Base-by-base conservation (phyloP, 2,113 vertebrate genomes). In the Cyprinodon tularosa region DNA sequence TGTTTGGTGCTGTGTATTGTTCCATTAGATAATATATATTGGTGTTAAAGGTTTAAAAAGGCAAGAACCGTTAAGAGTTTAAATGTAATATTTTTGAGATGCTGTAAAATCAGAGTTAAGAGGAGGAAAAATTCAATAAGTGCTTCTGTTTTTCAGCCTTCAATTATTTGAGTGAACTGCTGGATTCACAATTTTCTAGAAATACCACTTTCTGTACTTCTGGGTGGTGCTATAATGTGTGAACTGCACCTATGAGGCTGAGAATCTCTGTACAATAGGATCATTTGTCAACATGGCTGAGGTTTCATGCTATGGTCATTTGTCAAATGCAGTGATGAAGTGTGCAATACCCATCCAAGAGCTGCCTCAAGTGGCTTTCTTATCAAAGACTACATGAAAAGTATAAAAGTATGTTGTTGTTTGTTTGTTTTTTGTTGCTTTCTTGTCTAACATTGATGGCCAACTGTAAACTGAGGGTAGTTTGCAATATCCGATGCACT, bases 101-200 rank as follows among this genome's bases (percentile, higher is more conserved):
- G 7, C 17, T 57, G 50, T 57, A 57, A 20, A 71, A 48, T 39
- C 50, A 59, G 29, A 45, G 42, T 13, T 13, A 38, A 37, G 36
- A 44, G 50, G 60, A 53, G 47, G 68, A 72, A 73, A 83, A 78
- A 63, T 78, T 20, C 64, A 63, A 22, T 40, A 53, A 40, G 44
- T 62, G 82, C 66, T 79, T 67, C 37, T 72, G 38, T 22, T 81
- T 81, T 83, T 67, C 72, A 50, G 15, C 62, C 62, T 63, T 86
- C 86, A 92, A 91, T 80, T 75, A 91, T 92, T 88, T 90, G 64
- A 62, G 60, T 57, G 77, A 70, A 73, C 66, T 39, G 68, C 68
- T 0, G 76, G 72, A 87, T 88, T 77, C 86, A 61, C 77, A 76
- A 63, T 83, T 76, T 82, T 80, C 78, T 79, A 82, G 84, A 80